Evolutionary conservation across 2,113 vertebrate genomes (phyloP).

Genomic region (Lethenteron camtschaticum): DNA sequence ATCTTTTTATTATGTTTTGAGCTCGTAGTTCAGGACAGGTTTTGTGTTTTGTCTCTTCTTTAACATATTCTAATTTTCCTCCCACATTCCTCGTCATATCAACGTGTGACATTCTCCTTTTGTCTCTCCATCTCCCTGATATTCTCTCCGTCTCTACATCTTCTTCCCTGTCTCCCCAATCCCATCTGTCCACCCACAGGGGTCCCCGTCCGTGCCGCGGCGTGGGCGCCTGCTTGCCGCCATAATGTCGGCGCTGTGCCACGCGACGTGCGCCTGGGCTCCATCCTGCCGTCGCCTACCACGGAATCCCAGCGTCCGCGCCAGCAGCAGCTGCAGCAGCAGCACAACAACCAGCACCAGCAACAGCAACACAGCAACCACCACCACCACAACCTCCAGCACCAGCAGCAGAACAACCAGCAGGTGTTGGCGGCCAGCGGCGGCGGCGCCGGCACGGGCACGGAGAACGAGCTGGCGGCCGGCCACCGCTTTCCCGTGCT

Average conservation of each 20-base stretch:
- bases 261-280: constrained; percentile 81
- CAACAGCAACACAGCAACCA: too few relatives aligned
- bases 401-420: too few relatives aligned
- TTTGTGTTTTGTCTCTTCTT: too few relatives aligned
- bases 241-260: constrained; percentile 91
- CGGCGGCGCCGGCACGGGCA: constrained; percentile 24
- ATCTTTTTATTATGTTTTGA: too few relatives aligned
- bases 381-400: too few relatives aligned
- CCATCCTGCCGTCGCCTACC: constrained; percentile 88
- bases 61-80: too few relatives aligned
- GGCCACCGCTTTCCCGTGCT: constrained; percentile 84
- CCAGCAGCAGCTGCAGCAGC: constrained; percentile 49
- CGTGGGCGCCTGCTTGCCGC: constrained; percentile 83
- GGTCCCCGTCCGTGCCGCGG: constrained; percentile 88
- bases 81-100: too few relatives aligned
- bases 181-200: constrained; percentile 22
- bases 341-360: too few relatives aligned
- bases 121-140: neutral
- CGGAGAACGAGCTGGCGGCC: constrained; percentile 79
- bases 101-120: too few relatives aligned
- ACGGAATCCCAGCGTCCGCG: constrained; percentile 82
- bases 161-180: neutral
- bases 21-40: too few relatives aligned
- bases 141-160: neutral
- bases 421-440: too few relatives aligned